These are phyloP conservation scores for Corynorhinus townsendii DNA, from an alignment of 2,113 vertebrate genomes.

Conservation along the genomic window DNA sequence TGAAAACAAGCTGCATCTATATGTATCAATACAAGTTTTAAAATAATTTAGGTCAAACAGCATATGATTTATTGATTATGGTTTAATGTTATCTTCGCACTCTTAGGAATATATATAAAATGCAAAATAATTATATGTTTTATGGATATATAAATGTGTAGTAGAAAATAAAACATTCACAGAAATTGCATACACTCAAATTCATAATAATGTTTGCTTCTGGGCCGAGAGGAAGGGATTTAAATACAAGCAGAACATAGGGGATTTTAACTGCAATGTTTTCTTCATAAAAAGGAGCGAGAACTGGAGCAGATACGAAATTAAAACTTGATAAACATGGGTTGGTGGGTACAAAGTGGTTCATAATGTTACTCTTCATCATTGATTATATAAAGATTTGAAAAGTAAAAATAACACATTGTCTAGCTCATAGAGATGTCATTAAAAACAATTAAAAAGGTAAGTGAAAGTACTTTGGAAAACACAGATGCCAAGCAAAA, in stretches of 20 bases:
- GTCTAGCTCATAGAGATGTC: neutral
- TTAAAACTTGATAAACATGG: neutral
- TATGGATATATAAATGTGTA: neutral
- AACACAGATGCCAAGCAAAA: neutral
- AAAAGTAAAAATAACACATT: neutral
- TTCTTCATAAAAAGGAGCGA: neutral
- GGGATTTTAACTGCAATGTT: neutral
- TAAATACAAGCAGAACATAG: neutral
- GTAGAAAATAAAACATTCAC: neutral
- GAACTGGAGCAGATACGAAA: neutral
- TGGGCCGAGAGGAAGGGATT: neutral
- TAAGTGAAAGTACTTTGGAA: neutral
- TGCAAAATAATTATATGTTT: neutral
- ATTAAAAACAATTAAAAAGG: neutral
- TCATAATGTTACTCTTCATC: neutral
- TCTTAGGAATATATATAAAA: neutral
- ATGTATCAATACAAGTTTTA: neutral
- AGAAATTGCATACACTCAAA: neutral
- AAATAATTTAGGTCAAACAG: neutral
- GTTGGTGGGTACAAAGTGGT: neutral
- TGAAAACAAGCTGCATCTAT: neutral
- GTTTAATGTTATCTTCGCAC: neutral
- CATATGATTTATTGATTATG: neutral
- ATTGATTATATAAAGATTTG: neutral
- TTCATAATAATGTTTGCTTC: neutral